Evolutionary conservation across 2,888 invertebrate genomes (phyloP).

Genomic region (Eutolmus rufibarbis): DNA sequence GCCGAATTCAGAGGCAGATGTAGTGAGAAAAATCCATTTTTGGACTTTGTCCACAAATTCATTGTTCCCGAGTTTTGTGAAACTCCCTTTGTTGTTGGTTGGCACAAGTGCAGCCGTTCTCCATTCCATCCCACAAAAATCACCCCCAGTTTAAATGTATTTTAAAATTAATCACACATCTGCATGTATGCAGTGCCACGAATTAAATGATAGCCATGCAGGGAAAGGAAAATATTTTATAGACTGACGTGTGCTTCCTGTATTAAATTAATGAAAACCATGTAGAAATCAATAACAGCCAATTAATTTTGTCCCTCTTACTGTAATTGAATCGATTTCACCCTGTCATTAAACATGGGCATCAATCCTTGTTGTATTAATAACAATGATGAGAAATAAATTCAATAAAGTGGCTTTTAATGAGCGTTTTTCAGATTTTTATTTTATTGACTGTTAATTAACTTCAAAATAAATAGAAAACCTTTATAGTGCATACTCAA

Average conservation of each 20-base stretch:
- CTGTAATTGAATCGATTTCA: constrained; percentile 16
- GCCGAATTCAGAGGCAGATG: not conserved
- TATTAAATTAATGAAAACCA: constrained; percentile 27
- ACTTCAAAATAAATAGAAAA: constrained; percentile 3
- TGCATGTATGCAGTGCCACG: not conserved
- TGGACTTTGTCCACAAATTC: not conserved
- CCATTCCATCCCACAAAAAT: not conserved
- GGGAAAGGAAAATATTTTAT: not conserved
- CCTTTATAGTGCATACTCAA: not conserved
- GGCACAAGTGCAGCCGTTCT: not conserved
- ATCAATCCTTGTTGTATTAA: not conserved
- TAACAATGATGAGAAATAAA: not conserved
- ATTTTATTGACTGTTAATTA: constrained; percentile 6
- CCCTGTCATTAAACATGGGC: not conserved
- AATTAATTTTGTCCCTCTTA: constrained; percentile 21
- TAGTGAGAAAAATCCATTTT: constrained; percentile 18
- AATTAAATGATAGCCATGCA: not conserved
- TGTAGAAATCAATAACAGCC: constrained; percentile 29
- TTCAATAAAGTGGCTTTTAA: constrained; percentile 29
- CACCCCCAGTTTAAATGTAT: not conserved
- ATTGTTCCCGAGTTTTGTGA: not conserved
- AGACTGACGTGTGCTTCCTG: constrained; percentile 7
- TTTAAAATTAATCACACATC: constrained; percentile 11
- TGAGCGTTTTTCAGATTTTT: constrained; percentile 11
- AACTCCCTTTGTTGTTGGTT: not conserved